Conservation (phyloP, 2,113 vertebrate genomes). For the Pimephales promelas region DNA sequence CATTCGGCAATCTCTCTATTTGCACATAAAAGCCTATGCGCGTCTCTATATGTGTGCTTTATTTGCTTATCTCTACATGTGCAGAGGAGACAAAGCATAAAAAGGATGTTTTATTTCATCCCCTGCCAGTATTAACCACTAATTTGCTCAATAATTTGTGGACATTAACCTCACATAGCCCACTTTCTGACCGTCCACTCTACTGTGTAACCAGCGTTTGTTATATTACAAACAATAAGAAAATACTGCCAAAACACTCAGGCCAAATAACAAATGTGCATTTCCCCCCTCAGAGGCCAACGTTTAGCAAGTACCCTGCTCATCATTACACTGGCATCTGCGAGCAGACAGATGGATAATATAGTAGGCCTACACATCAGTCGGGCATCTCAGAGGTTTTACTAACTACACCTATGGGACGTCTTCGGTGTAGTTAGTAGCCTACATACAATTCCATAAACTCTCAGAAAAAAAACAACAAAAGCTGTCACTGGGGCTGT, state of each 20-base stretch:
- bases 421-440: background rate
- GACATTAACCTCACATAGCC: background rate
- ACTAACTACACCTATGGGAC: too few relatives aligned
- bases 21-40: conserved; percentile 3
- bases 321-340: conserved; percentile 30
- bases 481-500: too few relatives aligned
- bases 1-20: conserved; percentile 24
- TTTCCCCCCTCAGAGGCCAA: background rate
- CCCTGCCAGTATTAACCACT: background rate
- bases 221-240: conserved; percentile 19
- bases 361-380: background rate
- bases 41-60: background rate
- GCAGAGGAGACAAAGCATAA: background rate
- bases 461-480: too few relatives aligned
- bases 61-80: conserved; percentile 11
- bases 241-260: conserved; percentile 40
- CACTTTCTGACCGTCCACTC: background rate
- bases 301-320: background rate
- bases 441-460: too few relatives aligned
- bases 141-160: background rate
- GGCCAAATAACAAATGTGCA: conserved; percentile 36
- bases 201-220: background rate
- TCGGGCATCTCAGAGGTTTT: background rate
- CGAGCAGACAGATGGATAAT: conserved; percentile 27
- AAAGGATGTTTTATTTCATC: background rate